phyloP scores from a whole-genome alignment of 2,888 invertebrate species.

The Agrochola circellaris region DNA sequence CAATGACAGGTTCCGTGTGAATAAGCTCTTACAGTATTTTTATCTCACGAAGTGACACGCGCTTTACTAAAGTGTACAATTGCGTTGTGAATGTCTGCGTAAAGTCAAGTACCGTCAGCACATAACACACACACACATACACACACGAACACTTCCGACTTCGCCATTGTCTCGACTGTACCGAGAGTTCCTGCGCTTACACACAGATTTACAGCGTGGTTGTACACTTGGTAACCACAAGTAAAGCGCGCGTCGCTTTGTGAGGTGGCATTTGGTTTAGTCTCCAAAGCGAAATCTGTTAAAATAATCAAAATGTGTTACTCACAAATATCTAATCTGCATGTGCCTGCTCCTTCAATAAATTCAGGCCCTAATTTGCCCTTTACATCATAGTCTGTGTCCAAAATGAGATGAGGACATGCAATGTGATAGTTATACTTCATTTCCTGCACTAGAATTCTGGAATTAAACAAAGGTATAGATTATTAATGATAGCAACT shows the following conservation, averaged over 20 bases:
- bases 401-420: slow-evolving; percentile 26
- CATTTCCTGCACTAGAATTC: slow-evolving; percentile 2
- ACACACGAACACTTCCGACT: too few species aligned
- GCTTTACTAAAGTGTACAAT: too few species aligned
- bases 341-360: slow-evolving; percentile 17
- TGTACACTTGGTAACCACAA: too few species aligned
- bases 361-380: slow-evolving; percentile 7
- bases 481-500: not conserved
- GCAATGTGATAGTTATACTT: slow-evolving; percentile 8
- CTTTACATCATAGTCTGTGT: slow-evolving; percentile 18
- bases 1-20: too few species aligned
- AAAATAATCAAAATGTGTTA: not conserved
- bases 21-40: not conserved
- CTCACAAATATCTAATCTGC: slow-evolving; percentile 31
- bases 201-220: too few species aligned
- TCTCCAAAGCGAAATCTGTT: not conserved
- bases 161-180: too few species aligned
- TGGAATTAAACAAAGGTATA: not conserved
- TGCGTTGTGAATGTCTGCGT: too few species aligned
- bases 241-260: too few species aligned
- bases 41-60: too few species aligned
- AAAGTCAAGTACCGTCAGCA: too few species aligned
- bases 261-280: not conserved
- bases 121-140: too few species aligned
- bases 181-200: too few species aligned